Evolutionary conservation across 1,140 invertebrate species (phyloP), one percentile per base, ranked within the genome.

Genomic region (Littorina saxatilis): DNA sequence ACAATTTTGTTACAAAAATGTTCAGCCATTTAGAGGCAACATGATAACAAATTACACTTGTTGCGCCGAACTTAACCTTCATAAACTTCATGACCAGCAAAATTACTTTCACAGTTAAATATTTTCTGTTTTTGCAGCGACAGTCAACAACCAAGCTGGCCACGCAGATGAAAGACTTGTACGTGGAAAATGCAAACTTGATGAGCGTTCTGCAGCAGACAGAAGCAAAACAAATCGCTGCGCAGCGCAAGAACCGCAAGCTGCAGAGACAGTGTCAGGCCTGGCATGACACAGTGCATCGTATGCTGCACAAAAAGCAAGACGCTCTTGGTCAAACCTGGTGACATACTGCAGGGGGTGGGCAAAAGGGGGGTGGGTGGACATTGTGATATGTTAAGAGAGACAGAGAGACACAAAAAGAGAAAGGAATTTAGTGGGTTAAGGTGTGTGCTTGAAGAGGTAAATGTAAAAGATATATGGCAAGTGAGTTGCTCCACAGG

Each of bases 241-340:
- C 76, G 3, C 55, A 78, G 58, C 76, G 76, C 52, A 32, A n/a
- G 20, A 58, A 37, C 39, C 55, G 55, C 35, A 78, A 66, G 37
- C 76, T 78, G 20, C 76, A 78, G n/a, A 1, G n/a, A n/a, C 35
- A 29, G 55, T 78, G 76, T 20, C 76, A 78, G 55, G 55, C 76
- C 15, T 66, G 55, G 76, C 76, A 63, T n/a, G 39, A 78, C 35
- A 3, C 55, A 23, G 76, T 78, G 76, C 39, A 78, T 13, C 76
- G 58, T 58, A 78, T 78, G 58, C 27, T 29, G 29, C 55, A 61
- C 23, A 50, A 15, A 5, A 73, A n/a, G 70, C 27, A 27, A 39
- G 43, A 15, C 3, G 5, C 11, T 23, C 1, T 13, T 20, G 20
- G 5, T 15, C n/a, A 9, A 11, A 7, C 9, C n/a, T 37, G 29